Base-by-base conservation (phyloP, 2,113 vertebrate genomes). In the Anthoscopus minutus region DNA sequence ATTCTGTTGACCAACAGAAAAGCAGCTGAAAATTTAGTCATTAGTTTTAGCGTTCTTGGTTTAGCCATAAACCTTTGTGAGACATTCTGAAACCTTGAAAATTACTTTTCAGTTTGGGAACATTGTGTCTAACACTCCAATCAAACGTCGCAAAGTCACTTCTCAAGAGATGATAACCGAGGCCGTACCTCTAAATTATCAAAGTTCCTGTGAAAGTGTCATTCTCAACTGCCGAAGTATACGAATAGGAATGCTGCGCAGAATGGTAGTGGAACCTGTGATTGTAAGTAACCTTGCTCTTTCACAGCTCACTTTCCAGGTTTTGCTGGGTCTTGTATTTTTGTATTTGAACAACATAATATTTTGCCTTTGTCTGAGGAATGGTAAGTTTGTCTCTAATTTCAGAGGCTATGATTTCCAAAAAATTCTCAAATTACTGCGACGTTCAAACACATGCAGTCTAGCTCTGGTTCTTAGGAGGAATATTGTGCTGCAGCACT, bases 161-260 rank as follows among this genome's bases (percentile, higher is more conserved):
- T 80, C 96, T 92, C 97, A 97, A 94, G 98, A 98, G 92, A 76
- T 94, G 56, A 67, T 77, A 73, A 72, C 93, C 2, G 97, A 98
- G 64, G 15, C 96, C 48, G 38, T 86, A 30, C 79, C 97, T 72
- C 77, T 95, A 27, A 96, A 67, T 81, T 97, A 96, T 15, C 95
- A 83, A 77, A 97, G 74, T 72, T 85, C 97, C 37, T 98, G 92
- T 96, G 98, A 98, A 93, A 99, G 98, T 78, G 98, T 99, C 95
- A 99, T 99, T 60, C 97, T 99, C 96, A 97, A 98, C 88, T 99
- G 99, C 93, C 98, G 99, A 31, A 99, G 99, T 79, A 98, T 99
- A 53, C 96, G 99, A 37, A 98, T 99, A 58, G 99, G 99, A 88
- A 99, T 98, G 1, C 96, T 99, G 8, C 98, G 99, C 81, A 96